phyloP scores from a whole-genome alignment of 2,888 invertebrate species.

The Apodemia zela region DNA sequence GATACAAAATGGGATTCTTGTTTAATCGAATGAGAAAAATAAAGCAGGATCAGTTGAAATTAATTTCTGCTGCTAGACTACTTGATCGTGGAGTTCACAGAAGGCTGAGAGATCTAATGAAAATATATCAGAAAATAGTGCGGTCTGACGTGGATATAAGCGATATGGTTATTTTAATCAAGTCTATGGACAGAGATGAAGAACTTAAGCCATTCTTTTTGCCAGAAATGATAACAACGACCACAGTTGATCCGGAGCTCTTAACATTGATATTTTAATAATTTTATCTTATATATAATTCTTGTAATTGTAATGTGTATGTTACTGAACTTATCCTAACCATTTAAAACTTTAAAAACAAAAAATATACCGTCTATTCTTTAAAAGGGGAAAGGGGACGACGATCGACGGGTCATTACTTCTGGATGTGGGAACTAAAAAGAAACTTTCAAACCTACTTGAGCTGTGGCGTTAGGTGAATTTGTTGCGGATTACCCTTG shows the following conservation, averaged over 20 bases:
- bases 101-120: conserved; percentile 26
- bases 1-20: conserved; percentile 47
- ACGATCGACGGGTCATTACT: no score
- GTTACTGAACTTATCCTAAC: no score
- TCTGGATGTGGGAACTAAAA: no score
- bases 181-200: conserved; percentile 22
- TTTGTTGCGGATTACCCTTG: no score
- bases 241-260: not conserved
- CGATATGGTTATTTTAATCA: conserved; percentile 38
- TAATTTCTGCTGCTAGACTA: conserved; percentile 16
- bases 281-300: not conserved
- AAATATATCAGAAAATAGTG: conserved; percentile 40
- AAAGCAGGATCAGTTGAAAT: conserved; percentile 39
- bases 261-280: not conserved
- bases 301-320: no score
- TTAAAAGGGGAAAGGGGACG: no score
- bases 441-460: no score
- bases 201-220: conserved; percentile 6
- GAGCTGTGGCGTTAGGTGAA: no score
- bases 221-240: conserved; percentile 9
- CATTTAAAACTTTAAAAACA: no score
- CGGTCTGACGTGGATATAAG: conserved; percentile 42
- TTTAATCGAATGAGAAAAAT: conserved; percentile 45
- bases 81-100: conserved; percentile 7
- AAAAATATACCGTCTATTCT: no score